Conservation (phyloP, 2,888 invertebrate genomes). For the Acanthosepion lycidas region DNA sequence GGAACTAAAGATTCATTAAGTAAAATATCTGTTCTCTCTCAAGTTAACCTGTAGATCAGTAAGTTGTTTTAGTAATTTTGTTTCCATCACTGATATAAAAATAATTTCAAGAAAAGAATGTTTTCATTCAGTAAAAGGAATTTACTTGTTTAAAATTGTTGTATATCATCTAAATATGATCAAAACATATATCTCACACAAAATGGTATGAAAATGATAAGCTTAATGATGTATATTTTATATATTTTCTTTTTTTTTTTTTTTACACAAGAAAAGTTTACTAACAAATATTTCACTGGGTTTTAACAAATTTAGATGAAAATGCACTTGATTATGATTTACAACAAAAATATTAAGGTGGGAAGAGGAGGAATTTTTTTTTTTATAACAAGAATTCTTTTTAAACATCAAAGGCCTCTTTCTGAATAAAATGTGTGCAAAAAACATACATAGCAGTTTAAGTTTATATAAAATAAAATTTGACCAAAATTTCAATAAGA, state of each 20-base stretch:
- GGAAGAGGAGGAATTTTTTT: neutral
- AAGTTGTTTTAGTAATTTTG: too few relatives aligned
- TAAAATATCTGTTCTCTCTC: too few relatives aligned
- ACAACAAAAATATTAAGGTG: neutral
- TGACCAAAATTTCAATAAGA: neutral
- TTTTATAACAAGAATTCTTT: neutral
- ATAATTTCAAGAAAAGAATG: neutral
- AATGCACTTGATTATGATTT: neutral
- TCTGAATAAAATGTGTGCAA: neutral
- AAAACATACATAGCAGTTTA: slow-evolving; percentile 8
- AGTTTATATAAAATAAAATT: slow-evolving; percentile 33
- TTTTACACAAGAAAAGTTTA: neutral
- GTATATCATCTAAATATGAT: neutral
- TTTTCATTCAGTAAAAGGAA: neutral
- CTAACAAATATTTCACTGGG: slow-evolving; percentile 33
- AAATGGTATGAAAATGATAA: neutral
- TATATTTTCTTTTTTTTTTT: neutral
- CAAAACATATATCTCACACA: neutral
- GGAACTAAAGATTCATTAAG: too few relatives aligned
- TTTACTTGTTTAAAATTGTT: neutral
- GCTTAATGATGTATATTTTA: neutral
- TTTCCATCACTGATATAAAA: neutral
- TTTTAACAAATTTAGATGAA: neutral
- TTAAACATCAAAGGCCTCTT: neutral
- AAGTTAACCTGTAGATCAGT: too few relatives aligned